Conservation (phyloP, 2,797 vertebrate genomes). For the Nannoperca australis region DNA sequence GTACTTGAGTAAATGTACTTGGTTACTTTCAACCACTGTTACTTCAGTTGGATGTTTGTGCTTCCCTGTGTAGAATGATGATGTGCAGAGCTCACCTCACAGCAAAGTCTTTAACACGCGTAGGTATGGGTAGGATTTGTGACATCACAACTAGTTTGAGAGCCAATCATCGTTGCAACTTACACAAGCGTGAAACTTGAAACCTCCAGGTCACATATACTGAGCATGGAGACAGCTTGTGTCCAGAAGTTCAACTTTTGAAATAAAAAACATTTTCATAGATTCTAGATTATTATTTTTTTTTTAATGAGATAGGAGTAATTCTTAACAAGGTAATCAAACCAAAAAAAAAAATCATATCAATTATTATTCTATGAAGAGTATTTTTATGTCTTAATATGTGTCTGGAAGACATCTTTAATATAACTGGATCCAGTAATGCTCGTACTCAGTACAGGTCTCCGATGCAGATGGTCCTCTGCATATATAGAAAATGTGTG, state of each 20-base stretch:
- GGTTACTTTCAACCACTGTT: too few relatives aligned
- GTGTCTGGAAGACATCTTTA: neutral
- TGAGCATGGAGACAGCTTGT: neutral
- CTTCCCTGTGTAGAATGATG: neutral
- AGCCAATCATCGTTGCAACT: neutral
- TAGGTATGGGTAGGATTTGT: too few relatives aligned
- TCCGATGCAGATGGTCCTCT: neutral
- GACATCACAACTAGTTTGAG: neutral
- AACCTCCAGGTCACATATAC: neutral
- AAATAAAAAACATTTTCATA: neutral
- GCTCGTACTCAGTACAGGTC: neutral
- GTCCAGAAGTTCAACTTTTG: neutral
- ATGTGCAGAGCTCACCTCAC: too few relatives aligned
- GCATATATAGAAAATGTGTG: neutral
- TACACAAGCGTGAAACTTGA: neutral
- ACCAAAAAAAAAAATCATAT: neutral
- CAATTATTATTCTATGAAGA: neutral
- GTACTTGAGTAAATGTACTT: too few relatives aligned
- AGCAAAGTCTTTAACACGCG: too few relatives aligned
- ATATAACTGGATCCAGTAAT: neutral
- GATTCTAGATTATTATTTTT: neutral
- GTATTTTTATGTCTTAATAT: neutral
- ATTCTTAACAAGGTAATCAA: neutral
- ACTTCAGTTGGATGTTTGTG: neutral
- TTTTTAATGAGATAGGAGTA: neutral